Percentiles rank a stretch among this genome's conserved stretches.
Conservation (phyloP, 2,888 invertebrate species). For the Cheilosia vulpina region DNA sequence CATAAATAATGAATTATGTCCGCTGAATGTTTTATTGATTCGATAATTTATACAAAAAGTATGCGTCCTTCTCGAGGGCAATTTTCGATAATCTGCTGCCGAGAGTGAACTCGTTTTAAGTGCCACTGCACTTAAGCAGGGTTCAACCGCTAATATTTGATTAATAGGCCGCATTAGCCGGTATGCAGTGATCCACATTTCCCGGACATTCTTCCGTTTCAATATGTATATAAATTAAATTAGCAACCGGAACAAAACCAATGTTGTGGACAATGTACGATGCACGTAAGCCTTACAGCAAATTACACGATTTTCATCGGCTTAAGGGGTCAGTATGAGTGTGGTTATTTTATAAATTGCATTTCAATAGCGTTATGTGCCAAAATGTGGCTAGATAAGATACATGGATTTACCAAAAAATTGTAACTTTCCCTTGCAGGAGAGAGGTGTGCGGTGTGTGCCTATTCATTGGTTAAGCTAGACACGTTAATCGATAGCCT, state of each 20-base stretch:
- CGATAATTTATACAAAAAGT: conserved; percentile 56
- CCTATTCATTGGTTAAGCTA: too few relatives aligned
- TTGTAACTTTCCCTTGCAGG: too few relatives aligned
- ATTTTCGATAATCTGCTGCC: conserved; percentile 1
- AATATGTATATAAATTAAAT: background rate
- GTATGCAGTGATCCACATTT: conserved; percentile 11
- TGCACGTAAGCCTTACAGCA: background rate
- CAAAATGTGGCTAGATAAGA: too few relatives aligned
- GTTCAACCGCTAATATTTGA: conserved; percentile 46
- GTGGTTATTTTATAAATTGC: conserved; percentile 15
- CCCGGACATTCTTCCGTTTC: conserved; percentile 8
- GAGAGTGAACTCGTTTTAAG: background rate
- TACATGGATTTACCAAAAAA: too few relatives aligned
- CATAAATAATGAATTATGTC: conserved; percentile 58
- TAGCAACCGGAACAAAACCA: conserved; percentile 4
- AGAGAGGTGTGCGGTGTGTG: too few relatives aligned
- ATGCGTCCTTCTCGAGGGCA: background rate
- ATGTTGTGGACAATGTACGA: background rate
- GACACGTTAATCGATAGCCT: too few relatives aligned
- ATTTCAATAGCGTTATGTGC: conserved; percentile 18
- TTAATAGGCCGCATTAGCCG: conserved; percentile 35
- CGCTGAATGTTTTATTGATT: conserved; percentile 48
- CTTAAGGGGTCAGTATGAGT: conserved; percentile 1
- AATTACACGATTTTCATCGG: conserved; percentile 10
- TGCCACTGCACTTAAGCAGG: conserved; percentile 14